Conservation (phyloP, 2,888 invertebrate species). For the Dryococelus australis region DNA sequence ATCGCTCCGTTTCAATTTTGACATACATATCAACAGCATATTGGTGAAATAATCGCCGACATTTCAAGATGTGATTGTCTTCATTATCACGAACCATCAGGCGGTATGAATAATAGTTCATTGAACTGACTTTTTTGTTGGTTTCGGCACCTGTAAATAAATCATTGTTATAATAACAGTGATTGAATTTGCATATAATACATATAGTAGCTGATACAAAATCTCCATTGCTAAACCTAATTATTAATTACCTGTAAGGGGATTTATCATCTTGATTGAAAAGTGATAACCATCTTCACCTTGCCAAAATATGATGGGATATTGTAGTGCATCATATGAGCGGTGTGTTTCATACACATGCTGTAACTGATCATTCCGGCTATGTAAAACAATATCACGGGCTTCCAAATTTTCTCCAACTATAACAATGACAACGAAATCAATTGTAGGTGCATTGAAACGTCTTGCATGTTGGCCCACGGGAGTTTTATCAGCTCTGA, state of each 20-base stretch:
- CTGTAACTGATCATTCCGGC: conserved; percentile 48
- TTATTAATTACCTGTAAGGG: conserved; percentile 45
- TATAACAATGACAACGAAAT: conserved; percentile 52
- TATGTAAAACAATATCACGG: conserved; percentile 51
- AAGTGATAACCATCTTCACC: conserved; percentile 52
- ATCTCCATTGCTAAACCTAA: too few relatives aligned
- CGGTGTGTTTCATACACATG: conserved; percentile 52
- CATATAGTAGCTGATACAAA: too few relatives aligned
- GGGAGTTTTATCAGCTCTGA: not conserved
- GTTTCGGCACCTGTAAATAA: conserved; percentile 30
- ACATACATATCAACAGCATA: conserved; percentile 52
- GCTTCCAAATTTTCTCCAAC: conserved; percentile 46
- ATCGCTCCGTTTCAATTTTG: conserved; percentile 53
- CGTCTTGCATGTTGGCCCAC: not conserved
- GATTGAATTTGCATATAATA: too few relatives aligned
- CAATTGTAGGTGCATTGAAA: conserved; percentile 21
- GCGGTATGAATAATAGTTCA: conserved; percentile 50
- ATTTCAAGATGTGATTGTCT: conserved; percentile 46
- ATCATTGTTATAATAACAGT: too few relatives aligned
- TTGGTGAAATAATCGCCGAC: conserved; percentile 48
- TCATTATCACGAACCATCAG: conserved; percentile 48
- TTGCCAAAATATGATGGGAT: conserved; percentile 54
- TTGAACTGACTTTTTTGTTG: conserved; percentile 47
- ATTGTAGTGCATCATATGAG: conserved; percentile 55
- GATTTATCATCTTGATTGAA: conserved; percentile 48